Evolutionary conservation across 2,113 vertebrate genomes (phyloP).

Genomic region (Ahaetulla prasina): DNA sequence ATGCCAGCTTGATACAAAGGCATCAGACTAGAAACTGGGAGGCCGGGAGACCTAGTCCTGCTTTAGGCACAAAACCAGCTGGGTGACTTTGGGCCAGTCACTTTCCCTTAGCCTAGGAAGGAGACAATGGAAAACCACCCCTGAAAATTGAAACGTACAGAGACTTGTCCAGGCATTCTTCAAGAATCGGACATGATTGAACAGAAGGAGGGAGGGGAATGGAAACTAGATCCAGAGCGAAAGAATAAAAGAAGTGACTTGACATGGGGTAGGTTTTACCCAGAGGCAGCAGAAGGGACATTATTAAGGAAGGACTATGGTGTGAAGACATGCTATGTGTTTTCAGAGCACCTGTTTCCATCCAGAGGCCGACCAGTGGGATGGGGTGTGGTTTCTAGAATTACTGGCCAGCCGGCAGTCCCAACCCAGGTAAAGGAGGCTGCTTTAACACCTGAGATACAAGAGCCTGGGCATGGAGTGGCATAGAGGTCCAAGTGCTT

Average conservation of each 20-base stretch:
- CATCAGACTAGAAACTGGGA: background rate
- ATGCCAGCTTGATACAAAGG: background rate
- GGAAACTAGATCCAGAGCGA: background rate
- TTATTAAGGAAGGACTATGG: background rate
- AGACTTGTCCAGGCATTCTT: background rate
- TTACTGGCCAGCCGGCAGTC: too few species aligned
- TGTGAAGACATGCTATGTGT: background rate
- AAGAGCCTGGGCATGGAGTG: background rate
- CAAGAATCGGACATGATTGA: background rate
- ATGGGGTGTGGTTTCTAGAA: background rate
- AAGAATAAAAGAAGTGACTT: background rate
- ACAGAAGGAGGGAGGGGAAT: accelerated
- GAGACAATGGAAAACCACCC: background rate
- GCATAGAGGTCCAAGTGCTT: background rate
- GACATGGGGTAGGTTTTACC: background rate
- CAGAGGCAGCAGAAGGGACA: background rate
- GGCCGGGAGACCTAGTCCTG: background rate
- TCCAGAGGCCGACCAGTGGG: background rate
- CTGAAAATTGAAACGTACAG: background rate
- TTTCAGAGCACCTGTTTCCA: background rate
- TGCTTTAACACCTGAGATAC: background rate
- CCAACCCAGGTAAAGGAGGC: background rate
- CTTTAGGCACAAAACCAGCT: background rate
- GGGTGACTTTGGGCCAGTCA: background rate
- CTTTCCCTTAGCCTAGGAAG: background rate